Evolutionary conservation across 1,140 invertebrate genomes (phyloP), one percentile per base, ranked within the genome.

Genomic region (Lycorma delicatula): DNA sequence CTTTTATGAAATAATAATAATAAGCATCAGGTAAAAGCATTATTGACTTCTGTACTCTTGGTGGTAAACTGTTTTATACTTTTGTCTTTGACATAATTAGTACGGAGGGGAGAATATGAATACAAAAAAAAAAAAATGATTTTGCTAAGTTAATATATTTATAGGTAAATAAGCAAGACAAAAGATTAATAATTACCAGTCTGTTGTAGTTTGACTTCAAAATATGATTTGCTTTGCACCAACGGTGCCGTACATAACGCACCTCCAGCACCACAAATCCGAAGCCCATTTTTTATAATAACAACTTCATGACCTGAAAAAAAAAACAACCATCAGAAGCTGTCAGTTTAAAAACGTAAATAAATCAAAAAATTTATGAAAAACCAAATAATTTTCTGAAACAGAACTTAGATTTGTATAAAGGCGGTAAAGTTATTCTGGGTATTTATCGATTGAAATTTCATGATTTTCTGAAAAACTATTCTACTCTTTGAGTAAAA

Each of bases 191-290:
- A 64, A 36, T 57, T 80, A 69, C 94, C 95, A 65, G 87, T 84
- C 70, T 98, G 94, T 73, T 98, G 95, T 58, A 99, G 75, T 78
- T 98, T 98, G 2, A 97, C 88, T 81, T 99, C 96, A 78, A 98
- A 99, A 74, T 98, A 99, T 13, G 94, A 90, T 79, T 99, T 99
- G 64, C 95, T 97, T 73, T 99, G 97, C 12, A 91, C 87, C 49
- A 95, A 71, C 0, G 96, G 95, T 23, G 92, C 91, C 72, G 89
- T 96, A 7, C 90, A 92, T 28, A 98, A 74, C 0, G 91, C 91
- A 63, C 89, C 96, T 23, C 97, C 97, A 25, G 87, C 89, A 22
- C 97, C 97, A 76, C 97, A 99, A 41, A 98, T 87, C 66, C 97
- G 75, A 60, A 87, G 80, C 41, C 95, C 93, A 76, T 93, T 93